Evolutionary conservation across 1,140 invertebrate genomes (phyloP).

Genomic region (Diachasma alloeum): DNA sequence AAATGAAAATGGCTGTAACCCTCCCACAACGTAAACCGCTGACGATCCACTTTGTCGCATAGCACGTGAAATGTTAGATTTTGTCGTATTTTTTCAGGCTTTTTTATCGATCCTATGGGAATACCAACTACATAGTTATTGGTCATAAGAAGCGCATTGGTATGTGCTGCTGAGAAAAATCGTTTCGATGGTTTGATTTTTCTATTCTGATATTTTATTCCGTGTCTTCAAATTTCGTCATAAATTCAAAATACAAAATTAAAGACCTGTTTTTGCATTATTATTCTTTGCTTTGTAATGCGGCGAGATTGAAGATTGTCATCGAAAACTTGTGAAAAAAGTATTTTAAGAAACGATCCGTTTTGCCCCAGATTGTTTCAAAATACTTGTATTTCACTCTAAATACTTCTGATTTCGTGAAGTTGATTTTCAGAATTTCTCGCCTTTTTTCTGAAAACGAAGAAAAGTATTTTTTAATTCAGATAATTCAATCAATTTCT

Average conservation of each 20-base stretch:
- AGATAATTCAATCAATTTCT: no score
- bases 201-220: not conserved
- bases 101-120: constrained; percentile 45
- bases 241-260: not conserved
- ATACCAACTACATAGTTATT: constrained; percentile 25
- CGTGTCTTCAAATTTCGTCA: not conserved
- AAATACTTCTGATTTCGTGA: no score
- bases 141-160: constrained; percentile 15
- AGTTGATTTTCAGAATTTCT: no score
- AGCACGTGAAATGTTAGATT: constrained; percentile 12
- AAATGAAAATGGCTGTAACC: constrained; percentile 41
- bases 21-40: constrained; percentile 42
- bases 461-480: no score
- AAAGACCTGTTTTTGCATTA: no score
- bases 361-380: no score
- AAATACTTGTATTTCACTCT: no score
- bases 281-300: no score
- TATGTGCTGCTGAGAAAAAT: not conserved
- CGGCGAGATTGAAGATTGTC: no score
- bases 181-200: not conserved
- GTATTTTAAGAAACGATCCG: no score
- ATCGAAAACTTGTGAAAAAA: no score
- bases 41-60: constrained; percentile 44
- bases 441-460: no score
- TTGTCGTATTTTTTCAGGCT: constrained; percentile 13